Base-by-base conservation (phyloP, 2,888 invertebrate genomes). In the Mythimna pallens region DNA sequence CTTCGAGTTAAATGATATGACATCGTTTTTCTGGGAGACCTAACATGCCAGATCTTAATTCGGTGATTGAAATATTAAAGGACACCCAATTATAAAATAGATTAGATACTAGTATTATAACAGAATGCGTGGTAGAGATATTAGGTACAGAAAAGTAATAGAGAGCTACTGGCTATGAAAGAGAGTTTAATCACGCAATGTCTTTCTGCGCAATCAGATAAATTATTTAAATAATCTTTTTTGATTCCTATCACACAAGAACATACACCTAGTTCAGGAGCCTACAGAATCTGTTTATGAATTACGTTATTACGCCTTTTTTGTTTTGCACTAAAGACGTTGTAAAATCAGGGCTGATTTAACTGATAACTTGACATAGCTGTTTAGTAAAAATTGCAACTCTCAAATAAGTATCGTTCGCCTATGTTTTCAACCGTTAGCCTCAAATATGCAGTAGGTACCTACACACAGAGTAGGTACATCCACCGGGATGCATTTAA, bases 401-500 rank as follows among this genome's bases (percentile, higher is more conserved):
- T 34, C 34, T 17, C 12, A 17, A 17, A 40, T 54, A 30, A 9
- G 1, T 9, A 58, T 6, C n/a, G 36, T 50, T 54, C 17, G 17
- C 6, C 22, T 10, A 34, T 34, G 10, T 47, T 47, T 14, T 25
- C 22, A 30, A 57, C 61, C 22, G 30, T 47, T 40, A 64, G 43
- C 47, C 36, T 63, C 36, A 64, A 72, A 54, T 50, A 47, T 59
- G 47, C 17, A 47, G 47, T 47, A 47, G 47, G 12, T 10, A 12
- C 12, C 43, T 43, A 47, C 40, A 40, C 47, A 43, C 8, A 47
- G 14, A 43, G 14, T 43, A 43, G 43, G 52, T 76, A 64, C 63
- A 73, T 64, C 73, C 73, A 80, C 66, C 72, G 69, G 81, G 76
- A 78, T 72, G 83, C 81, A 78, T 79, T 85, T 76, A 70, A 83